Conservation (phyloP, 2,113 vertebrate genomes). For the Megatriorchis doriae region DNA sequence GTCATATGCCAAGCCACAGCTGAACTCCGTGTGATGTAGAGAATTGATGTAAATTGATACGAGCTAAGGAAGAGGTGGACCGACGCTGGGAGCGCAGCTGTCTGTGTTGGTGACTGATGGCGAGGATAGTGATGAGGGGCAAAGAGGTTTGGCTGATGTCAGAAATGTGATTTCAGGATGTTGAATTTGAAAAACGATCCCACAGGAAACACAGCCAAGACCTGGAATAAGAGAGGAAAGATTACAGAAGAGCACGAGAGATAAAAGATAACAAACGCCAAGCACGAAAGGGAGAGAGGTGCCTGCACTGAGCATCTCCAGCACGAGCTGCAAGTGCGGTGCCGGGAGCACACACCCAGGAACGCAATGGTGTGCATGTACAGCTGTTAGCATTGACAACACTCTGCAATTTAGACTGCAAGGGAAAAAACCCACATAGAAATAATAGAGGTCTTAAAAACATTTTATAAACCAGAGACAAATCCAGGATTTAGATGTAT, state of each 20-base stretch:
- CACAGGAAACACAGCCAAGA: not conserved
- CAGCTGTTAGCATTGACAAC: not conserved
- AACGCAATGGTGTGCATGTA: rapidly evolving
- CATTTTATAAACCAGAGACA: not conserved
- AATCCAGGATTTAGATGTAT: not conserved
- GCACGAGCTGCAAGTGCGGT: not conserved
- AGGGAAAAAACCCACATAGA: not conserved
- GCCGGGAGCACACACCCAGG: not conserved
- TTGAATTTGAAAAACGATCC: not conserved
- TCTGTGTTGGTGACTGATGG: not conserved
- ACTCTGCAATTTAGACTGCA: not conserved
- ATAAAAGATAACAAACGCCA: not conserved
- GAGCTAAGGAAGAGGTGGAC: not conserved
- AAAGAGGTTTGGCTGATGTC: not conserved
- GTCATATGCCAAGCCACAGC: not conserved
- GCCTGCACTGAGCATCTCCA: not conserved
- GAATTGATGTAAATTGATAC: not conserved
- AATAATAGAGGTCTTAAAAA: not conserved
- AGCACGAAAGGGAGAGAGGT: not conserved
- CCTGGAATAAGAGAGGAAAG: not conserved
- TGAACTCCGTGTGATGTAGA: not conserved
- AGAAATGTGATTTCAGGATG: not conserved
- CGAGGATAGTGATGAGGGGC: not conserved
- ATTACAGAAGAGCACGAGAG: not conserved
- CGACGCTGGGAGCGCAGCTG: rapidly evolving